Percentiles rank a stretch among this genome's conserved stretches.
These are phyloP conservation scores for Scaptomyza cyrtandrae DNA, from an alignment of 2,888 invertebrate species.

Conservation along the genomic window DNA sequence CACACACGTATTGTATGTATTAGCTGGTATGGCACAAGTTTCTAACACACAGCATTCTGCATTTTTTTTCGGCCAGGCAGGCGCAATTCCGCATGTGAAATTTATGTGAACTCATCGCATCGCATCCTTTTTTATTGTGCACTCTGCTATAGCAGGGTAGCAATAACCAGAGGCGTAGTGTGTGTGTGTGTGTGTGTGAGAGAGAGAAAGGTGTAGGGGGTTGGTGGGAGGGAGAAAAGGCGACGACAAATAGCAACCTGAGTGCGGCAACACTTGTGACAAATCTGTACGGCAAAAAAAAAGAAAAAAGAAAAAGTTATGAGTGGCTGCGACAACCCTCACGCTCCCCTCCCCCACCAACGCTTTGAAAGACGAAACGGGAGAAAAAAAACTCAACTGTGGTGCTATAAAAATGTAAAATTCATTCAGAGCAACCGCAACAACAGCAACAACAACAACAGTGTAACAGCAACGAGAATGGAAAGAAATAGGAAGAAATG, in stretches of 20 bases:
- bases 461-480: background rate
- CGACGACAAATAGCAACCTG: slow-evolving; percentile 71
- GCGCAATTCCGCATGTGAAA: slow-evolving; percentile 48
- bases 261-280: slow-evolving; percentile 74
- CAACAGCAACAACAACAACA: slow-evolving; percentile 27
- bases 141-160: slow-evolving; percentile 30
- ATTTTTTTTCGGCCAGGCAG: slow-evolving; percentile 28
- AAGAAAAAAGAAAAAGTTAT: slow-evolving; percentile 35
- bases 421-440: slow-evolving; percentile 67
- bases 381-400: background rate
- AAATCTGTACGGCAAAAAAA: slow-evolving; percentile 58
- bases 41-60: slow-evolving; percentile 37
- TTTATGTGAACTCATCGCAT: slow-evolving; percentile 72
- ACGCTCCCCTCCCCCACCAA: background rate
- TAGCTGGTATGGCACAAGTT: background rate
- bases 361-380: background rate
- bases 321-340: slow-evolving; percentile 45
- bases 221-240: slow-evolving; percentile 2
- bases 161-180: slow-evolving; percentile 22
- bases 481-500: slow-evolving; percentile 31
- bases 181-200: slow-evolving; percentile 10
- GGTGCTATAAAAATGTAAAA: slow-evolving; percentile 74
- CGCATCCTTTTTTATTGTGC: slow-evolving; percentile 66
- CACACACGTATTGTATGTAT: slow-evolving; percentile 6
- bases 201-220: background rate